Base-by-base conservation (phyloP, 2,113 vertebrate species). In the Platichthys stellatus region DNA sequence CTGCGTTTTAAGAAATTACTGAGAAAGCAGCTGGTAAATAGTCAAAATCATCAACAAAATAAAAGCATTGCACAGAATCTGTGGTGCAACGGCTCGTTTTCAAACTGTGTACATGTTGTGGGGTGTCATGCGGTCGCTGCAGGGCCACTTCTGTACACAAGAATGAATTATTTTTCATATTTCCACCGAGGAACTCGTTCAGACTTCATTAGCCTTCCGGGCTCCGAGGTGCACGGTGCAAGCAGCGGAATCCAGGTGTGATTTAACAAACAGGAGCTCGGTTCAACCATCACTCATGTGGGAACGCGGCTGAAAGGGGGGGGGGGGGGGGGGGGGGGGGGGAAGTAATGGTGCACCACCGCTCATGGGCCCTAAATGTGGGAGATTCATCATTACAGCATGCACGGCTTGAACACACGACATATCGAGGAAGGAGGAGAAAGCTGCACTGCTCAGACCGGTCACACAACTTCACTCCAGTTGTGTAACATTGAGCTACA, bases 21-120 rank as follows among this genome's bases (percentile, higher is more conserved):
- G 47, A 74, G 60, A 63, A 74, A 85, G 67, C 86, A 87, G 64
- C 69, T 76, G 65, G 67, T 81, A 84, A 89, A 83, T 85, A 86
- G 63, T 53, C 57, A 57, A 60, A 61, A 81, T 43, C 31, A 74
- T 69, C 74, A 75, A 84, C 67, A 83, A 51, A 49, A 72, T 64
- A 76, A 21, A 20, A 14, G 51, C 23, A 67, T 31, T 0, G 13
- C 45, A 63, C 31, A 56, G 66, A 77, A 70, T 58, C 12, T 24
- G 40, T 12, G 43, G 20, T 62, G 31, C 54, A 65, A 59, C 12
- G 24, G 20, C 54, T 54, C n/a, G 35, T 59, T 71, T 75, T 53
- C 3, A 1, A 69, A 18, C 20, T 2, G 2, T 5, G 40, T 66
- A 28, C 43, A 57, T 35, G 21, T 76, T 70, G 17, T 24, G 31